Percentiles rank a stretch among this genome's conserved stretches.
Conservation (phyloP, 2,113 vertebrate genomes). For the Nerophis ophidion region DNA sequence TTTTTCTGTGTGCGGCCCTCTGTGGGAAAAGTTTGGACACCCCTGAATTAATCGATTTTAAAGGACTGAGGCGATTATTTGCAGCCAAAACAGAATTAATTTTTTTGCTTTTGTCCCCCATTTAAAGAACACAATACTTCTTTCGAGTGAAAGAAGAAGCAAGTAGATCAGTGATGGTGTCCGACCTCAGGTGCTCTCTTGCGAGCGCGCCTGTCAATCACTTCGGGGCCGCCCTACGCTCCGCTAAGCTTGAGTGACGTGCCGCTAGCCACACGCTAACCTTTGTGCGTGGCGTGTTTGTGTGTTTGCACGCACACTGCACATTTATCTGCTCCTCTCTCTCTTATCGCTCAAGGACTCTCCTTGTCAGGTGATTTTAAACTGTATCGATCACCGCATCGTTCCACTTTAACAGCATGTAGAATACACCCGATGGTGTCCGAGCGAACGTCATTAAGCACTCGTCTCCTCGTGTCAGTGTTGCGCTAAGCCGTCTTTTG, state of each 20-base stretch:
- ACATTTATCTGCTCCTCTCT: constrained; percentile 11
- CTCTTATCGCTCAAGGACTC: constrained; percentile 19
- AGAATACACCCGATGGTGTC: constrained; percentile 34
- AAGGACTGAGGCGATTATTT: too few relatives aligned
- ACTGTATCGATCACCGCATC: constrained; percentile 27
- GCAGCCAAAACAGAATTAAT: too few relatives aligned
- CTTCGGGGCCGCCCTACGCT: constrained; percentile 25
- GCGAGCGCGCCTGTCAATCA: constrained; percentile 47
- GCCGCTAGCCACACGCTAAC: not conserved
- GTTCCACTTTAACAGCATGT: constrained; percentile 35
- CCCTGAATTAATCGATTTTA: too few relatives aligned
- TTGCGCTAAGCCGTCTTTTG: not conserved
- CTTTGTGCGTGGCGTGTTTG: constrained; percentile 16
- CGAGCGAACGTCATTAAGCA: constrained; percentile 21
- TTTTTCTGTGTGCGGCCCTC: too few relatives aligned
- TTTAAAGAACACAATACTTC: too few relatives aligned
- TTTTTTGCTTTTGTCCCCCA: too few relatives aligned
- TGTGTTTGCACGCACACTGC: not conserved
- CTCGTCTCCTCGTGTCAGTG: constrained; percentile 26
- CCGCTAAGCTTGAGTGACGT: constrained; percentile 56
- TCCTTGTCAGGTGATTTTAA: constrained; percentile 5
- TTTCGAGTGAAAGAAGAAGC: too few relatives aligned
- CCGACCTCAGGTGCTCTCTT: constrained; percentile 30
- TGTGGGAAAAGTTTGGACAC: too few relatives aligned
- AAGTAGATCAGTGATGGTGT: not conserved